Conservation (phyloP, 2,888 invertebrate genomes). For the Chaetogeoica ovagalla region DNA sequence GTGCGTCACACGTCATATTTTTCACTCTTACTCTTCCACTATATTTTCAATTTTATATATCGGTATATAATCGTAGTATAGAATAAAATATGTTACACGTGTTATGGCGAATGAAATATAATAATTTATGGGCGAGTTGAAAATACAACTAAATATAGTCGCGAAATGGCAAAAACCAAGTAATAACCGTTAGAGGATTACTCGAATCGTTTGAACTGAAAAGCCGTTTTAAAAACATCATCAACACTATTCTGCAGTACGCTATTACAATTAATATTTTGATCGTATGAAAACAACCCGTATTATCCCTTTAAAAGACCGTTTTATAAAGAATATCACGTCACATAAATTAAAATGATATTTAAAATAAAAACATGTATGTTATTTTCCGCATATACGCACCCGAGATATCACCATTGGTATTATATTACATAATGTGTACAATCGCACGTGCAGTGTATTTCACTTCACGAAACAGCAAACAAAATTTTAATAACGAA, state of each 20-base stretch:
- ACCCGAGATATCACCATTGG: neutral
- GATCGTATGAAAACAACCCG: too few relatives aligned
- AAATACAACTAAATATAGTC: too few relatives aligned
- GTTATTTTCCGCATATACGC: neutral
- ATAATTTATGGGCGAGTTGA: too few relatives aligned
- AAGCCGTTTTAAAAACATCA: neutral
- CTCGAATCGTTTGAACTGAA: neutral
- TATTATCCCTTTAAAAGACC: neutral
- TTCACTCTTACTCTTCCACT: too few relatives aligned
- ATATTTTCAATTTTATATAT: too few relatives aligned
- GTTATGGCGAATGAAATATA: too few relatives aligned
- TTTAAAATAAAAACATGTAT: neutral
- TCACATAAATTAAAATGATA: neutral
- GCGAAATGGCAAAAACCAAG: neutral
- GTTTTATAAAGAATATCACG: neutral
- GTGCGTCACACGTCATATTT: too few relatives aligned
- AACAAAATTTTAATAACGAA: constrained; percentile 8
- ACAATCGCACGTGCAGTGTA: too few relatives aligned
- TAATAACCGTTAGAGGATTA: neutral
- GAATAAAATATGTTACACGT: too few relatives aligned
- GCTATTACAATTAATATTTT: neutral
- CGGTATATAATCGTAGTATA: too few relatives aligned
- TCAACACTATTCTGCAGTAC: neutral
- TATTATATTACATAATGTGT: neutral
- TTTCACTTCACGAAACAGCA: neutral